These are phyloP conservation scores for Lophotis ruficrista DNA, from an alignment of 2,113 vertebrate species.

Conservation along the genomic window DNA sequence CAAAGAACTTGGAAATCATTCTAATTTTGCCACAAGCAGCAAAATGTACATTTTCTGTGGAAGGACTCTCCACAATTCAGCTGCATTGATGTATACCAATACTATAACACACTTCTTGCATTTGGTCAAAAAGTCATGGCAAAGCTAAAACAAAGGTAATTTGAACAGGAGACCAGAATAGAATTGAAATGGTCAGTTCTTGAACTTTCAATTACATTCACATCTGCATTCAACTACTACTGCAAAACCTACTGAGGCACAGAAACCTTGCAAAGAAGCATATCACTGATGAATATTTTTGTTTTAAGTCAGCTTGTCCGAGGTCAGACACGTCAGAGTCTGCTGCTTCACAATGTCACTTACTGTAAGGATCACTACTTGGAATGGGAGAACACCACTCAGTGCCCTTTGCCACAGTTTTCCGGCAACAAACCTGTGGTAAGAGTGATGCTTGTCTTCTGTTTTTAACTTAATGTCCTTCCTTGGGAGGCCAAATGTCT, in stretches of 20 bases:
- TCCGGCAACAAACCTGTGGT: constrained; percentile 81
- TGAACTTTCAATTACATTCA: neutral
- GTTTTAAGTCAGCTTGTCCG: constrained; percentile 77
- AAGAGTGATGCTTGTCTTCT: constrained; percentile 61
- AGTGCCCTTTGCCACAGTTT: constrained; percentile 79
- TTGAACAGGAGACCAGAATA: neutral
- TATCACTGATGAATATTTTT: neutral
- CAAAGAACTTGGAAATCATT: neutral
- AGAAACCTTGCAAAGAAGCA: neutral
- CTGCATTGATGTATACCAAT: neutral
- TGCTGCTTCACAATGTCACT: constrained; percentile 74
- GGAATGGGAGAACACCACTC: constrained; percentile 71
- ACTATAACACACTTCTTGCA: neutral
- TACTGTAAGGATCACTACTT: constrained; percentile 76
- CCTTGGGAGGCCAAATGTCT: neutral
- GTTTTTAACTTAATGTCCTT: neutral
- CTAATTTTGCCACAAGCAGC: neutral
- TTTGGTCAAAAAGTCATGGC: neutral
- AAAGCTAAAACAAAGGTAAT: neutral
- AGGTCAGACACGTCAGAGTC: constrained; percentile 79
- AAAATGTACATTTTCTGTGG: neutral
- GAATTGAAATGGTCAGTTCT: neutral
- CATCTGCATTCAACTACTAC: neutral
- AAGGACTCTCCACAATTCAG: neutral
- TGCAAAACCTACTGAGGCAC: neutral